Evolutionary conservation across 1,140 invertebrate species (phyloP).

Genomic region (Bicyclus anynana): DNA sequence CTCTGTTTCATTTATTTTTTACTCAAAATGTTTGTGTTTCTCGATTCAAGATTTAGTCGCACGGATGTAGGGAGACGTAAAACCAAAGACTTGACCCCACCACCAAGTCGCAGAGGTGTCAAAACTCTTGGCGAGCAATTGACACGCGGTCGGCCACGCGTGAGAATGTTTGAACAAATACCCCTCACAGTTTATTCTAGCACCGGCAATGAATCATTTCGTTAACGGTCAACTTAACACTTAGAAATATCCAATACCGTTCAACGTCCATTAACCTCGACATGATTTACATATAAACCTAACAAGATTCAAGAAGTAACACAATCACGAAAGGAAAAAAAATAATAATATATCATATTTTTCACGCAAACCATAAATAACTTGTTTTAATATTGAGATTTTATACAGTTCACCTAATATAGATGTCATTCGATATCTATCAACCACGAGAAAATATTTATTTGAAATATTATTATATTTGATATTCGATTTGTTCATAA

Average conservation of each 20-base stretch:
- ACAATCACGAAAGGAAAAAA: conserved; percentile 23
- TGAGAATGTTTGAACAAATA: conserved; percentile 73
- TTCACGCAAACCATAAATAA: conserved; percentile 27
- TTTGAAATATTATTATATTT: too few relatives aligned
- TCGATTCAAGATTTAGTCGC: background rate
- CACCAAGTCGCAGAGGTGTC: conserved; percentile 49
- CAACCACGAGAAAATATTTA: conserved; percentile 2
- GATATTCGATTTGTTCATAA: conserved; percentile 9
- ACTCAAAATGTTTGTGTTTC: too few relatives aligned
- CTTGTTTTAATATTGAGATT: conserved; percentile 21
- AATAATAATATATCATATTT: conserved; percentile 31
- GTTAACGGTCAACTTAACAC: conserved; percentile 62
- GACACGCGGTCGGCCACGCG: conserved; percentile 55
- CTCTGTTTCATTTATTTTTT: too few relatives aligned
- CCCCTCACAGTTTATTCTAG: conserved; percentile 61
- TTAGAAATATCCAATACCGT: conserved; percentile 54
- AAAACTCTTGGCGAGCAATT: conserved; percentile 57
- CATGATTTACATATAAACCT: conserved; percentile 49
- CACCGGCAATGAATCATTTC: conserved; percentile 68
- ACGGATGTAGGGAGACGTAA: conserved; percentile 5
- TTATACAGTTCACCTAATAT: conserved; percentile 24
- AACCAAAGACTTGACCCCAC: conserved; percentile 57
- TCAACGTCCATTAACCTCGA: conserved; percentile 42
- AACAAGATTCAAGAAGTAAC: conserved; percentile 29
- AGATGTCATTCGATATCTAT: conserved; percentile 25